Percentiles rank a stretch among this genome's conserved stretches.
These are phyloP conservation scores for Habrosyne pyritoides DNA, from an alignment of 2,888 invertebrate genomes.

Conservation along the genomic window DNA sequence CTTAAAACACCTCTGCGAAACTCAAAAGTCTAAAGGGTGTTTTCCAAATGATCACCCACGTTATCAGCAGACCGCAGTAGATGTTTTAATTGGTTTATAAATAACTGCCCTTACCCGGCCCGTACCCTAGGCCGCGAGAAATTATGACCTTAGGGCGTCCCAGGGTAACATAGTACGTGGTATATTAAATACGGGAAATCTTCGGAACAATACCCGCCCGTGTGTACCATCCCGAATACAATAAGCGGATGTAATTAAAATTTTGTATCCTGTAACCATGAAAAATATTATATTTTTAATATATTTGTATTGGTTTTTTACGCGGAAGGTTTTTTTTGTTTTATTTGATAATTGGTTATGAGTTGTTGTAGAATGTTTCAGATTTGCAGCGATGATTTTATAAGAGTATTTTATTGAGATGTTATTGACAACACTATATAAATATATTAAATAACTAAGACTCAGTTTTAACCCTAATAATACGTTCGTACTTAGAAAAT, in stretches of 20 bases:
- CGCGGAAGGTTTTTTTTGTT: neutral
- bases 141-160: constrained; percentile 67
- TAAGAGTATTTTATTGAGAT: no score
- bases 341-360: neutral
- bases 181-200: constrained; percentile 57
- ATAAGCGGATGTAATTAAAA: constrained; percentile 47
- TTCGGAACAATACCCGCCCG: constrained; percentile 59
- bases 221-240: constrained; percentile 31
- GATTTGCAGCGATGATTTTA: no score
- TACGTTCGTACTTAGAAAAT: no score
- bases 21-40: constrained; percentile 48
- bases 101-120: constrained; percentile 62
- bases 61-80: constrained; percentile 68
- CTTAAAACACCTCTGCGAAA: constrained; percentile 14
- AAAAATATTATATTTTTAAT: neutral
- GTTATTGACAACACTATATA: no score
- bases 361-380: no score
- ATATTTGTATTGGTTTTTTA: neutral
- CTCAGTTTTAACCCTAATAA: no score
- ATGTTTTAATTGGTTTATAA: constrained; percentile 81
- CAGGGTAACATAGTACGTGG: constrained; percentile 17
- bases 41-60: constrained; percentile 52
- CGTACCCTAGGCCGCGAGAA: constrained; percentile 44
- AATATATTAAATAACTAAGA: no score
- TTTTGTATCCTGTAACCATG: constrained; percentile 21